These are phyloP conservation scores for Bombylius major DNA, from an alignment of 2,888 invertebrate species.

Conservation along the genomic window DNA sequence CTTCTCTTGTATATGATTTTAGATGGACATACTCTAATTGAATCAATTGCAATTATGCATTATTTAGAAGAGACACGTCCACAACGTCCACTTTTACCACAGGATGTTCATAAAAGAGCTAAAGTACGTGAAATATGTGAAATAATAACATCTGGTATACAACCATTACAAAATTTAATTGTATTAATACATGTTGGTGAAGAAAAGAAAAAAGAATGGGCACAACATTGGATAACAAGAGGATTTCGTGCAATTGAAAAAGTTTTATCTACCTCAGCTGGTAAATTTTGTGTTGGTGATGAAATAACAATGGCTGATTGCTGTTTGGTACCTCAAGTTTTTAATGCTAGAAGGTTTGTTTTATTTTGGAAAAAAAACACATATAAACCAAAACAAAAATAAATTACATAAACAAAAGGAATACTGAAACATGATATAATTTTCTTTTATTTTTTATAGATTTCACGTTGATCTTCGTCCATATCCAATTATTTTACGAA, in stretches of 20 bases:
- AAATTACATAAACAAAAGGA: background rate
- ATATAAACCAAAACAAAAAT: background rate
- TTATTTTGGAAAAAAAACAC: no score
- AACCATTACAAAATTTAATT: slow-evolving; percentile 87
- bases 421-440: background rate
- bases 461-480: slow-evolving; percentile 85
- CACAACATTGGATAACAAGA: slow-evolving; percentile 79
- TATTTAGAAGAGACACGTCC: slow-evolving; percentile 90
- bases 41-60: slow-evolving; percentile 80
- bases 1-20: slow-evolving; percentile 3
- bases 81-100: slow-evolving; percentile 73
- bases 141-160: slow-evolving; percentile 86
- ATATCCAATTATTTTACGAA: slow-evolving; percentile 78
- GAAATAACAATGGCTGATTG: slow-evolving; percentile 89
- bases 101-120: slow-evolving; percentile 75
- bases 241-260: slow-evolving; percentile 87
- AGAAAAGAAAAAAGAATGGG: slow-evolving; percentile 86
- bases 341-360: slow-evolving; percentile 73
- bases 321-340: slow-evolving; percentile 89
- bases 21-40: slow-evolving; percentile 61
- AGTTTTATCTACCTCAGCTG: slow-evolving; percentile 67
- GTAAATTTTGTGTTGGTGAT: slow-evolving; percentile 89
- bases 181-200: slow-evolving; percentile 79
- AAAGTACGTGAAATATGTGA: slow-evolving; percentile 89
- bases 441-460: slow-evolving; percentile 35